Conservation (phyloP, 2,797 vertebrate genomes). For the Petrocephalus sullivani region DNA sequence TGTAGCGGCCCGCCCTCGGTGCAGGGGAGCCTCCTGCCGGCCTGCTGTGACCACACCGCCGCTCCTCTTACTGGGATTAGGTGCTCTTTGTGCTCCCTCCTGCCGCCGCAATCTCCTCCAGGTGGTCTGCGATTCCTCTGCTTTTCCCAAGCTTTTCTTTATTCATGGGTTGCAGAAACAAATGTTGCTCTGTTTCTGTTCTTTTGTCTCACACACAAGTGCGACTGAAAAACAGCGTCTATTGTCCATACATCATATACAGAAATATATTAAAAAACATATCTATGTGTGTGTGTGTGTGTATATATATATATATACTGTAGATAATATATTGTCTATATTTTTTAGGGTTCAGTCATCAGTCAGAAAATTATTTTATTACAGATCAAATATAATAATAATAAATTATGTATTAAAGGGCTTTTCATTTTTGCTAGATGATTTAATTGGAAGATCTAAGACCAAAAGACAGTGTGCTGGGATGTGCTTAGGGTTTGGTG, state of each 20-base stretch:
- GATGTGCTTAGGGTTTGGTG: background rate
- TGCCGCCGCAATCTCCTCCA: constrained; percentile 36
- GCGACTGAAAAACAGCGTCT: background rate
- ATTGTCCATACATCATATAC: background rate
- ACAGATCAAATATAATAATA: background rate
- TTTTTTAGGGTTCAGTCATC: background rate
- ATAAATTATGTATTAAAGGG: background rate
- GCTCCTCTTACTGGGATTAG: constrained; percentile 44
- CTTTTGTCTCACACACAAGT: background rate
- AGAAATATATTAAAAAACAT: background rate
- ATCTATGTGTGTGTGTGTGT: background rate
- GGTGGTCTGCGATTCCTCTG: constrained; percentile 37
- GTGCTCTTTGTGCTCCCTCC: constrained; percentile 35
- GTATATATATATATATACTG: background rate
- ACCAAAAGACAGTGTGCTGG: background rate
- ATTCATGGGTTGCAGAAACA: constrained; percentile 38
- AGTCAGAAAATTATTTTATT: background rate
- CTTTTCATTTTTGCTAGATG: background rate
- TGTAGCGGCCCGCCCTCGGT: constrained; percentile 36
- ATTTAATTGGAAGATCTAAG: background rate
- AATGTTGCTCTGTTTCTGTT: constrained; percentile 14
- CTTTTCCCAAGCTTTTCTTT: constrained; percentile 22
- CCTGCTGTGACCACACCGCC: constrained; percentile 25
- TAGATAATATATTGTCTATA: background rate
- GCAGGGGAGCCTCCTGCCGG: constrained; percentile 31